Conservation (phyloP, 1,140 invertebrate species). For the Gryllus bimaculatus region DNA sequence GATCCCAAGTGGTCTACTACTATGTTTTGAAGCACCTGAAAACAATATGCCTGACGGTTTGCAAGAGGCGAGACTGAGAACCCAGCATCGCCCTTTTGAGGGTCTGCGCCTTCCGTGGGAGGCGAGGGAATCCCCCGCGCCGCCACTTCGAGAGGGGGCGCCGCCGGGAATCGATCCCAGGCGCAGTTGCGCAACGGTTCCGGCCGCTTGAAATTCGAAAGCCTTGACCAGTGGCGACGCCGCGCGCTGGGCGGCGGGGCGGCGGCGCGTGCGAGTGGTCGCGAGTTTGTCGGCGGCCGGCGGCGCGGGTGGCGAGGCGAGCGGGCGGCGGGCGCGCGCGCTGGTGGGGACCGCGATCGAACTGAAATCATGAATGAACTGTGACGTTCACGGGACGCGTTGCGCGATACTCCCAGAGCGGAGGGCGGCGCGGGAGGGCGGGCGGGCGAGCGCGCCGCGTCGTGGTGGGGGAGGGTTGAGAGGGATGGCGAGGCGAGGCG, state of each 20-base stretch:
- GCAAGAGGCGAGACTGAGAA: too few relatives aligned
- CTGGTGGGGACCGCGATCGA: slow-evolving; percentile 7
- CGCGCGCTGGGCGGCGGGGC: not conserved
- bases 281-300: not conserved
- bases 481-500: not conserved
- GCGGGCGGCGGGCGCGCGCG: not conserved
- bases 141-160: too few relatives aligned
- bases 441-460: too few relatives aligned
- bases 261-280: not conserved
- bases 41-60: too few relatives aligned
- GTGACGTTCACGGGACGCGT: slow-evolving; percentile 18
- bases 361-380: slow-evolving; percentile 20
- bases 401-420: not conserved
- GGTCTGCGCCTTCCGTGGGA: too few relatives aligned
- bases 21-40: too few relatives aligned
- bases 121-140: too few relatives aligned
- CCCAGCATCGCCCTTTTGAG: too few relatives aligned
- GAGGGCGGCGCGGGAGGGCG: not conserved
- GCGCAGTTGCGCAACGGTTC: not conserved
- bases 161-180: not conserved
- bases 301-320: not conserved
- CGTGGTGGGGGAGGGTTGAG: not conserved
- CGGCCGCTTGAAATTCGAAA: not conserved
- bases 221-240: slow-evolving; percentile 9
- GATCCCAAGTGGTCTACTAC: too few relatives aligned